Base-by-base conservation (phyloP, 2,888 invertebrate species). In the Falcaria lacertinaria region DNA sequence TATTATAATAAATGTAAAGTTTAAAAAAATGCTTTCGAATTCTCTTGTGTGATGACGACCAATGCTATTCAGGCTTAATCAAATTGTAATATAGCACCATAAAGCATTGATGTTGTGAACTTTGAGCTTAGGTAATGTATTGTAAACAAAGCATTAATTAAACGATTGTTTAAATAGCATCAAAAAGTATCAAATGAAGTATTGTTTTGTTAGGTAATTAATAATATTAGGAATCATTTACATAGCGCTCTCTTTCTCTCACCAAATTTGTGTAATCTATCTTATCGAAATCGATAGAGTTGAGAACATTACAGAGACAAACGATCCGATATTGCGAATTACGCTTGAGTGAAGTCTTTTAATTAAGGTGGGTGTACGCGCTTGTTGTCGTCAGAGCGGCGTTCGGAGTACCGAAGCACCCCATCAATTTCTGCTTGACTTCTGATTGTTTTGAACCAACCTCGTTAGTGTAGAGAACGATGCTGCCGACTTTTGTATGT, bases 331-430 rank as follows among this genome's bases (percentile, higher is more conserved):
- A 83, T 81, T 78, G 77, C 79, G 67, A 77, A 72, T 74, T 72
- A 76, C 83, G 83, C 67, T 71, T 80, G 80, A 86, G 68, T 83
- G 82, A 81, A 84, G 81, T 75, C 80, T 86, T 87, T 87, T 87
- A 86, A 86, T 87, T 88, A 86, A 85, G 69, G 64, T 57, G 64
- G 66, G 57, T 59, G 54, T 59, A 28, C 28, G 62, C 59, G 57
- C 62, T 58, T 64, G 60, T 55, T 62, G 50, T 57, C 62, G 57
- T 59, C 64, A 58, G 59, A 60, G 60, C 60, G 69, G 64, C 57
- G 69, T 61, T 60, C 56, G 55, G 64, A 62, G 67, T 69, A 61
- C 69, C 56, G 55, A 64, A 62, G 67, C 69, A 61, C 69, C 73
- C 74, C 72, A 80, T 80, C 80, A 79, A 80, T 82, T 78, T 80